Base-by-base conservation (phyloP, 1,140 invertebrate genomes). In the Akabosia matsudoensis region DNA sequence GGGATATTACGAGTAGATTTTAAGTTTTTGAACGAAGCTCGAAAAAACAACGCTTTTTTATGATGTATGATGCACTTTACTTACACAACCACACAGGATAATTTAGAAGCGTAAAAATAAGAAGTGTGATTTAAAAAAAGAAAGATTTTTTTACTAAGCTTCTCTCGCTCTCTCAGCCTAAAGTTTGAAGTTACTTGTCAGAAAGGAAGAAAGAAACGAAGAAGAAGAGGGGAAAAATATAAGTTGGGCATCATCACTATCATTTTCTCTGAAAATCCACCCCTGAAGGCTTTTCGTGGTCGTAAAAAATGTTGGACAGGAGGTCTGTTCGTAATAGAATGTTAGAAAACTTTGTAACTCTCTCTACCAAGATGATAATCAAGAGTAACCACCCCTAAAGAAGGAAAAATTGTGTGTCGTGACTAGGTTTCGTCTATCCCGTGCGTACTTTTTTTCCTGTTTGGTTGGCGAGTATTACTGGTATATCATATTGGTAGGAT, bases 301-400 rank as follows among this genome's bases (percentile, higher is more conserved):
- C 72, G 77, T 79, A 79, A 79, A 79, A 79, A 75, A n/a, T n/a
- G 74, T 79, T 79, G 78, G 78, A 76, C 78, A 74, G 78, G 78
- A 79, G 78, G 78, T 76, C 75, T 74, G n/a, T n/a, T n/a, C n/a
- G n/a, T n/a, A n/a, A n/a, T n/a, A n/a, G n/a, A n/a, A n/a, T n/a
- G n/a, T n/a, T n/a, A n/a, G n/a, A n/a, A n/a, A n/a, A n/a, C n/a
- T n/a, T n/a, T n/a, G n/a, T n/a, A n/a, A 45, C 37, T 18, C 7
- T 18, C 37, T 10, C 70, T 18, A 24, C 56, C 56, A 64, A 10
- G 56, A 64, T 24, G 4, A 64, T 24, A 4, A 64, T 24, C 56
- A 70, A 70, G 26, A 4, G 31, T 22, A 67, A 67, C 78, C 75
- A 79, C 78, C 78, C 78, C 78, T 74, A 74, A 52, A 76, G 61